Evolutionary conservation across 2,888 invertebrate species (phyloP).

Genomic region (Drosophila quinaria): DNA sequence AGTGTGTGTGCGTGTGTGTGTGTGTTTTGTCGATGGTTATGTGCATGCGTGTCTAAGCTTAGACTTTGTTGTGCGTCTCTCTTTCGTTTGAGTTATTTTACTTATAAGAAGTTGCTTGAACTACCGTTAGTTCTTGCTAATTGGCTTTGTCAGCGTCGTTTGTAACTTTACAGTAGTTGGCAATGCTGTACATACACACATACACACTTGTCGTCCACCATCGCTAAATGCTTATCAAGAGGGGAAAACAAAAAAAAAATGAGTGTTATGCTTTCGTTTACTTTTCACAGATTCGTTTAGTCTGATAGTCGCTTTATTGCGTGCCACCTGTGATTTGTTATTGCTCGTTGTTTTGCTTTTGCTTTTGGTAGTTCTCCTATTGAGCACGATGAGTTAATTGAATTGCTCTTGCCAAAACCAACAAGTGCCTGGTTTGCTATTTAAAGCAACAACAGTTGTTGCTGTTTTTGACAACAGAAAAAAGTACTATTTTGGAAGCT

Average conservation of each 20-base stretch:
- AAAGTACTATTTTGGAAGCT: conserved; percentile 11
- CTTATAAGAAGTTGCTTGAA: conserved; percentile 73
- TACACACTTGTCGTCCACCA: conserved; percentile 13
- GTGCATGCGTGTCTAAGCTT: conserved; percentile 37
- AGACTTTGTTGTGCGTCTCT: conserved; percentile 45
- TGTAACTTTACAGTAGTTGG: conserved; percentile 52
- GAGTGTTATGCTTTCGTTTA: conserved; percentile 43
- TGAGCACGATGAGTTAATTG: conserved; percentile 63
- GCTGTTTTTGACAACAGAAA: conserved; percentile 11
- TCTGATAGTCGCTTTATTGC: conserved; percentile 53
- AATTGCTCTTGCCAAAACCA: conserved; percentile 45
- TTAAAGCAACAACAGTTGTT: conserved; percentile 23
- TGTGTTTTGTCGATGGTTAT: background rate
- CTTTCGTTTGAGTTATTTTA: conserved; percentile 59
- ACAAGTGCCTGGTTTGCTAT: conserved; percentile 24
- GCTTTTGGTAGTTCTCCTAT: conserved; percentile 20
- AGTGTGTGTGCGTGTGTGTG: conserved; percentile 35
- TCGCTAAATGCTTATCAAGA: conserved; percentile 46
- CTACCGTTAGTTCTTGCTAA: conserved; percentile 70
- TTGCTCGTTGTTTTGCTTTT: conserved; percentile 33
- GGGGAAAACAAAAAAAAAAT: conserved; percentile 14
- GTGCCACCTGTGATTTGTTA: conserved; percentile 58
- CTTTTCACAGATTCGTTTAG: conserved; percentile 40
- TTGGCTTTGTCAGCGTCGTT: conserved; percentile 61
- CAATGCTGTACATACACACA: conserved; percentile 41